Evolutionary conservation across 2,797 vertebrate genomes (phyloP).

Genomic region (Bovichtus variegatus): DNA sequence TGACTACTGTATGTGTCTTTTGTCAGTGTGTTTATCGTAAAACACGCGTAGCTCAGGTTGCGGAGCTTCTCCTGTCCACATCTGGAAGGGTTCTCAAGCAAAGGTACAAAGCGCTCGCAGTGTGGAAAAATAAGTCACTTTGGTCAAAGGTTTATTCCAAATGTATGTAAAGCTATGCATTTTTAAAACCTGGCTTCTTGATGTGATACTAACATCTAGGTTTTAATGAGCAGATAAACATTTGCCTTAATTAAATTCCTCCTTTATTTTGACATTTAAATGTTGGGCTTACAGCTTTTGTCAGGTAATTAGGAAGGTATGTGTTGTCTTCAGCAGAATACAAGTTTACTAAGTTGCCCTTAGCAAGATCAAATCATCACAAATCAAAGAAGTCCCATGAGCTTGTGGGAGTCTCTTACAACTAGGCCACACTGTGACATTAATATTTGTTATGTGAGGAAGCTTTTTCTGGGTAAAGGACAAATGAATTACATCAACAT

Average conservation of each 20-base stretch:
- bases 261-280: conserved; percentile 11
- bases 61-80: neutral
- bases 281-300: neutral
- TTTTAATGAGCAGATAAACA: conserved; percentile 28
- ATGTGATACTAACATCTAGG: neutral
- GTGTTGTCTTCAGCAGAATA: conserved; percentile 13
- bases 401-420: conserved; percentile 13
- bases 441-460: conserved; percentile 21
- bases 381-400: conserved; percentile 39
- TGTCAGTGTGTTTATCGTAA: neutral
- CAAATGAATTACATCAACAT: conserved; percentile 13
- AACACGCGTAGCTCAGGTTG: neutral
- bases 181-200: neutral
- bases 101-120: neutral
- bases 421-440: conserved; percentile 27
- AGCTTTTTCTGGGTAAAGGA: neutral
- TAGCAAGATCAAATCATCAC: conserved; percentile 32
- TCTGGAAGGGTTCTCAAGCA: neutral
- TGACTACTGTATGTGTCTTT: neutral
- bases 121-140: neutral
- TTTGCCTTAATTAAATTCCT: neutral
- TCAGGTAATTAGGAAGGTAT: conserved; percentile 4
- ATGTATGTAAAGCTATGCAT: neutral
- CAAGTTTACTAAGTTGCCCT: conserved; percentile 24
- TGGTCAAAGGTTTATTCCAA: neutral